A percentile compares a stretch with the other conserved stretches of the same genome.
Evolutionary conservation across 2,113 vertebrate species (phyloP).

Genomic region (Garra rufa): DNA sequence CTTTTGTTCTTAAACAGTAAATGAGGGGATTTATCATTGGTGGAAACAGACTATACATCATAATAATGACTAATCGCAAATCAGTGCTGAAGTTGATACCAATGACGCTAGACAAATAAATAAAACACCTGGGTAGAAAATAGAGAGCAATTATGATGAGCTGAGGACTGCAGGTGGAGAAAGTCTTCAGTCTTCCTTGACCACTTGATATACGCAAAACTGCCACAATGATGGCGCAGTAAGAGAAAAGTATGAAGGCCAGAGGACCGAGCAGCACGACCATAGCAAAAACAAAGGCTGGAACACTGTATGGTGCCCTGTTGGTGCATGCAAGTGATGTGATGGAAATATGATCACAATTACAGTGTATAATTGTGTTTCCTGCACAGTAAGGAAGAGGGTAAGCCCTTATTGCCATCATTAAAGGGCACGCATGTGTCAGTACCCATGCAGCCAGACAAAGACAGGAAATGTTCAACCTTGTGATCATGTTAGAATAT

Average conservation of each 20-base stretch:
- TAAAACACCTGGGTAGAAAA: too few species aligned
- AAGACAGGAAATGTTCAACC: constrained; percentile 54
- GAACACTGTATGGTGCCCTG: constrained; percentile 47
- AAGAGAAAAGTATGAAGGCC: constrained; percentile 57
- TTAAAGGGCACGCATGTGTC: neutral
- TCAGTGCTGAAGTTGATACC: too few species aligned
- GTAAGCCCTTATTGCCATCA: constrained; percentile 59
- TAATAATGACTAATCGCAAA: too few species aligned
- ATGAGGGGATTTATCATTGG: too few species aligned
- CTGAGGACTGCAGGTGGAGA: too few species aligned
- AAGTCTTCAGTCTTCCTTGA: too few species aligned
- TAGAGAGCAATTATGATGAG: too few species aligned
- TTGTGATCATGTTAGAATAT: constrained; percentile 62
- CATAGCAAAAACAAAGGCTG: constrained; percentile 63
- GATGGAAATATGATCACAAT: constrained; percentile 69
- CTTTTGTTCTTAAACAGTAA: constrained; percentile 46
- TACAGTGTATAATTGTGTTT: constrained; percentile 67
- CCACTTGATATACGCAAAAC: too few species aligned
- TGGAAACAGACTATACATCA: too few species aligned
- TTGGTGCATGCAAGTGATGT: constrained; percentile 65
- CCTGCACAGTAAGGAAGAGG: constrained; percentile 70
- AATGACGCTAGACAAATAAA: too few species aligned
- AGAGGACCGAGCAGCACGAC: constrained; percentile 57
- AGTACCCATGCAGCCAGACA: constrained; percentile 58
- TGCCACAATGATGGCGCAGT: too few species aligned